phyloP scores from a whole-genome alignment of 2,888 invertebrate species.

The Idaea aversata region DNA sequence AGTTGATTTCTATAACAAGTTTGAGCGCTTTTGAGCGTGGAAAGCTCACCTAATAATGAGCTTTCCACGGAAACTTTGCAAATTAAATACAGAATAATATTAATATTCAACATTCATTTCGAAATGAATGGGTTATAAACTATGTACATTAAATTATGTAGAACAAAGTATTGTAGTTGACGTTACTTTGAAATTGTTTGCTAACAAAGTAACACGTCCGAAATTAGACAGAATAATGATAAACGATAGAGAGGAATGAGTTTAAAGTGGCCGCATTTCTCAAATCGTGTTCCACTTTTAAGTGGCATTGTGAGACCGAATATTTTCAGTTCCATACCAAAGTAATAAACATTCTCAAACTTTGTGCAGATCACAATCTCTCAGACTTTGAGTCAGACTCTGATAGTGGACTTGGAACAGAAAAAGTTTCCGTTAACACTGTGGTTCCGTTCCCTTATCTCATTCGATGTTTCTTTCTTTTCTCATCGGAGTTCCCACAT shows the following conservation, averaged over 20 bases:
- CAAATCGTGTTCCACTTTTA: conserved; percentile 50
- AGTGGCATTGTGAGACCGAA: conserved; percentile 65
- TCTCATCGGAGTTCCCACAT: conserved; percentile 32
- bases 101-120: conserved; percentile 16
- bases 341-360: conserved; percentile 57
- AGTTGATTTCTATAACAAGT: conserved; percentile 20
- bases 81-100: conserved; percentile 17
- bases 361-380: conserved; percentile 66
- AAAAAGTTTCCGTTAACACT: conserved; percentile 34
- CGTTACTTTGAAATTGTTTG: conserved; percentile 17
- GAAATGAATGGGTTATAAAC: conserved; percentile 13
- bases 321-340: conserved; percentile 50
- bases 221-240: neutral
- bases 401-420: conserved; percentile 47
- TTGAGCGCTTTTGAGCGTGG: conserved; percentile 10
- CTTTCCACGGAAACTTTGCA: conserved; percentile 18
- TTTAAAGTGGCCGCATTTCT: conserved; percentile 20
- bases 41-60: conserved; percentile 12
- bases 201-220: conserved; percentile 13
- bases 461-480: conserved; percentile 31
- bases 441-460: conserved; percentile 31
- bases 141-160: neutral
- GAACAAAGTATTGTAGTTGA: conserved; percentile 4
- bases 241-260: conserved; percentile 12
- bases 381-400: conserved; percentile 64